Base-by-base conservation (phyloP, 2,113 vertebrate species). In the Oncorhynchus masou region DNA sequence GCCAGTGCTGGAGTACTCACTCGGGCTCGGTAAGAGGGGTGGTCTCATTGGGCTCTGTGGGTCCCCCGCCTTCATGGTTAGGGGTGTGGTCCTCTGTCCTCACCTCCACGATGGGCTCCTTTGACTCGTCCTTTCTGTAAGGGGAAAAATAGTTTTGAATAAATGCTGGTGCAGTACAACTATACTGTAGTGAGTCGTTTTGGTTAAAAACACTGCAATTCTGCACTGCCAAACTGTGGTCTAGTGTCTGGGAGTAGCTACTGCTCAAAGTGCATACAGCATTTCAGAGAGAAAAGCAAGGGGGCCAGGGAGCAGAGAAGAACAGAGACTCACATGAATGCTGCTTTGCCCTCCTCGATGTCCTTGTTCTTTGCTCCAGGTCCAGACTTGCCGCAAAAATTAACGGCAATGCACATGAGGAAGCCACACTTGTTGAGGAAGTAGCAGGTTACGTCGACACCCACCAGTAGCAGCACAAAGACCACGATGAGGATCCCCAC, bases 351-450 rank as follows among this genome's bases (percentile, higher is more conserved):
- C 91, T 99, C 97, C 83, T 99, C 98, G 8, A 99, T 95, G 94
- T 99, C 97, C 85, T 99, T 98, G 92, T 91, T 93, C 91, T 99
- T 99, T 74, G 96, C 94, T 0, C 96, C 94, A 0, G 97, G 97
- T 0, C 96, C 97, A 0, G 96, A 87, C 69, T 99, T 99, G n/a
- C 98, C 96, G 0, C 98, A 99, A 80, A 99, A 85, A 89, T 98
- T 99, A 60, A 98, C 96, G 0, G 97, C 97, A 3, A 99, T 98
- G 93, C 98, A 99, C 97, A 99, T 99, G 67, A 99, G 94, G 60
- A 99, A 93, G 20, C 98, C 98, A 0, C 98, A 99, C 92, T 99
- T 98, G 92, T 99, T 99, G 76, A 99, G 94, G 94, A 98, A 99
- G 91, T 96, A 99, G 93, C 98, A 99, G 86, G 96, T 98, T 89